phyloP scores from a whole-genome alignment of 2,113 vertebrate genomes.

The Brachirus orientalis region DNA sequence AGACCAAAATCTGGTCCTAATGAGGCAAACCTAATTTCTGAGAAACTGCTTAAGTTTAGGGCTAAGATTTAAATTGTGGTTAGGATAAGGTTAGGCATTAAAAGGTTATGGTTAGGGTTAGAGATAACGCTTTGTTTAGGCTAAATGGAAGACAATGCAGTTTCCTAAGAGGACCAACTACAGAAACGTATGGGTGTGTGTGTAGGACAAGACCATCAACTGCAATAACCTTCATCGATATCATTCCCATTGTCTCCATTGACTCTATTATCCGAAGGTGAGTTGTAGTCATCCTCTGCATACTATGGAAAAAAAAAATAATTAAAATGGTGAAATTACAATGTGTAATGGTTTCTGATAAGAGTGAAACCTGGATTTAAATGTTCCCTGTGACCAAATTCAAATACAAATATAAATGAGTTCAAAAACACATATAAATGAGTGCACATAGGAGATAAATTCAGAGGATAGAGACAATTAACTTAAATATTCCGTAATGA shows the following conservation, averaged over 20 bases:
- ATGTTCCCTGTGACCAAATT: background rate
- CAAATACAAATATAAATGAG: background rate
- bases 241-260: slow-evolving; percentile 50
- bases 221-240: slow-evolving; percentile 74
- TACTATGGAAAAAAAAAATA: slow-evolving; percentile 44
- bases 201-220: background rate
- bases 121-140: no score
- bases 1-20: no score
- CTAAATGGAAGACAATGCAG: no score
- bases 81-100: no score
- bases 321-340: background rate
- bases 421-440: background rate
- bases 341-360: background rate
- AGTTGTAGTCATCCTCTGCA: slow-evolving; percentile 33
- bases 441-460: background rate
- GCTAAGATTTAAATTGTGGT: no score
- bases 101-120: no score
- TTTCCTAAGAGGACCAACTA: no score
- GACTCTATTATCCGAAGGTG: slow-evolving; percentile 62
- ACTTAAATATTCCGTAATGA: background rate
- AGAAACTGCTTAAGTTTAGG: no score
- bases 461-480: background rate
- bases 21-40: no score
- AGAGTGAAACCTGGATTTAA: background rate
- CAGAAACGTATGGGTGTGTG: background rate